Base-by-base conservation (phyloP, 2,888 invertebrate species). In the Calliopum simillimum region DNA sequence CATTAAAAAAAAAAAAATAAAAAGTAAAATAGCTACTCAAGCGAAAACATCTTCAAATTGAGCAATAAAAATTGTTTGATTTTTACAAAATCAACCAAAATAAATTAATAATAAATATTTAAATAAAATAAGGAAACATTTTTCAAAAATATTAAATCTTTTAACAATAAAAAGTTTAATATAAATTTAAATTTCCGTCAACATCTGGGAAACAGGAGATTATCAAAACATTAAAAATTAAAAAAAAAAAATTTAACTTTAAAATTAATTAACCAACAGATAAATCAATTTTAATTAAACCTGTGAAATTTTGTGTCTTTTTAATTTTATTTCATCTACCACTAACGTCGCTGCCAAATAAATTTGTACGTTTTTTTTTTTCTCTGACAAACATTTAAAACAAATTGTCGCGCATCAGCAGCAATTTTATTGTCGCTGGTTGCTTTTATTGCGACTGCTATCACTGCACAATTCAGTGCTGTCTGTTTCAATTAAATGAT, bases 321-420 rank as follows among this genome's bases (percentile, higher is more conserved):
- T 23, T 13, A 13, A 14, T 53, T 53, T 53, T 46, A 41, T 49
- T 49, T 63, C 25, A 63, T 47, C 19, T 59, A 8, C 13, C 41
- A 49, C 19, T 59, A 8, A 5, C 41, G 25, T 33, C 49, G 51
- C 25, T 25, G 33, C n/a, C 25, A 63, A 63, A 49, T 23, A 33
- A 63, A 63, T 63, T 51, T 33, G 47, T 63, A 25, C n/a, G 25
- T 14, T 43, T 53, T 53, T 21, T 53, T 13, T 19, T 53, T 23
- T 19, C 4, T 41, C 43, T 44, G 65, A 59, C 67, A 61, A 68
- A 70, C 71, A 72, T 80, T 79, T 79, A 76, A 78, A 80, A 41
- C 58, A 23, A 33, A 58, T 25, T 21, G 47, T 59, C 59, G 59
- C 33, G 33, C 46, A 49, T 47, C 56, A 41, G 47, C 59, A 25